Base-by-base conservation (phyloP, 2,113 vertebrate species). In the Siniperca chuatsi region DNA sequence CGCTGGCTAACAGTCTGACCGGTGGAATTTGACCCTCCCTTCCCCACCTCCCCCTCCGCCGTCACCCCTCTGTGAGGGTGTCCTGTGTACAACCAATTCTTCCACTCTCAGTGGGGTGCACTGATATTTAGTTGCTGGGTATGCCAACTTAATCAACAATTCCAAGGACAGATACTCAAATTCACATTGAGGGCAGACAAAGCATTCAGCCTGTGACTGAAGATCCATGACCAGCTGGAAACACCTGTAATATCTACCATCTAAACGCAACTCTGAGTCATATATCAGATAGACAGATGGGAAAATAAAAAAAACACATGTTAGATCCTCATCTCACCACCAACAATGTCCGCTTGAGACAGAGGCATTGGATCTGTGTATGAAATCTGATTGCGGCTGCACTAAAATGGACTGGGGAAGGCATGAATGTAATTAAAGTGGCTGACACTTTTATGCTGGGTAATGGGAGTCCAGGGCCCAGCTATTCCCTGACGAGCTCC, bases 401-500 rank as follows among this genome's bases (percentile, higher is more conserved):
- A 94, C 93, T 95, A 93, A 95, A 96, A 94, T 86, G 85, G 86
- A 93, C 93, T 87, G 78, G 81, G 86, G 90, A 93, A 93, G 89
- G 94, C 93, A 94, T 94, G 95, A 93, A 96, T 96, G 95, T 95
- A 95, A 89, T 96, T 96, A 95, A 92, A 91, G 91, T 81, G 90
- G 40, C 91, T 96, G 96, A 95, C 95, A 92, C 95, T 96, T 96
- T 93, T 97, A 95, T 95, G 94, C 93, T 87, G 94, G 90, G 93
- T 96, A 93, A 96, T 96, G 96, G 93, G 81, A 95, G 96, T 95
- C 95, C 95, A 92, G 96, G 95, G 96, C 95, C 96, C 90, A 92
- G 92, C 87, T 95, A 95, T 96, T 97, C 97, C 96, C 91, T 93
- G 95, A 96, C 95, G 97, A 96, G 96, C 95, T 96, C 95, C 94